Percentiles rank a stretch among this genome's conserved stretches.
phyloP scores from a whole-genome alignment of 2,888 invertebrate species.

The Adela reaumurella region DNA sequence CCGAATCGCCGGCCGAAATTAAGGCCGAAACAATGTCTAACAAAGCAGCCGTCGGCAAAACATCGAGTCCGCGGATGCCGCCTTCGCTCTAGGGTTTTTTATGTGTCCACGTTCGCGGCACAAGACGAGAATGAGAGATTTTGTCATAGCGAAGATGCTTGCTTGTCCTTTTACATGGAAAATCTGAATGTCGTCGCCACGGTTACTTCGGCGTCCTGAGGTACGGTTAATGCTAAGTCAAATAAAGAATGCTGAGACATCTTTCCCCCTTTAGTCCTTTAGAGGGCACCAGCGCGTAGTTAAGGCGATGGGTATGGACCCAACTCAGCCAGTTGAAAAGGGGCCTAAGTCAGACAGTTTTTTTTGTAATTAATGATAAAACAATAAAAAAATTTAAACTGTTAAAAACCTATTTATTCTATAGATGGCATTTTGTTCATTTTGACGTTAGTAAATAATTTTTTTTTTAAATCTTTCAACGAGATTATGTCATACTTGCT shows the following conservation, averaged over 20 bases:
- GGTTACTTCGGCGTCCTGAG: conserved; percentile 13
- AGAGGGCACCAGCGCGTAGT: too few relatives aligned
- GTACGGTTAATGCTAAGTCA: background rate
- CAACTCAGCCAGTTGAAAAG: too few relatives aligned
- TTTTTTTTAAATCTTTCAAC: too few relatives aligned
- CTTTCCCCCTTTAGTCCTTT: too few relatives aligned
- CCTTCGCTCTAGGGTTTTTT: conserved; percentile 24
- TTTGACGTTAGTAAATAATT: too few relatives aligned
- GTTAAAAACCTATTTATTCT: too few relatives aligned
- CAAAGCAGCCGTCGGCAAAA: conserved; percentile 56
- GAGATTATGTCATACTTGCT: too few relatives aligned
- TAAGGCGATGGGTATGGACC: too few relatives aligned
- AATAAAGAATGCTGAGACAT: background rate
- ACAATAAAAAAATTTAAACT: too few relatives aligned
- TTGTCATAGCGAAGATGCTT: conserved; percentile 52
- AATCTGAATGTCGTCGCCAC: conserved; percentile 35
- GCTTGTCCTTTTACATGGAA: conserved; percentile 42
- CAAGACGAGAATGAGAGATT: conserved; percentile 38
- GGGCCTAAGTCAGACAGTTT: too few relatives aligned
- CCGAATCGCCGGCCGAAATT: conserved; percentile 52
- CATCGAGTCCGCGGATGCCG: conserved; percentile 49
- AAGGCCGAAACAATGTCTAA: conserved; percentile 54
- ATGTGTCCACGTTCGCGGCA: conserved; percentile 36
- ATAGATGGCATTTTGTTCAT: too few relatives aligned
- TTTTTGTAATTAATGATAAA: too few relatives aligned